phyloP scores from a whole-genome alignment of 1,140 invertebrate genomes.

The Pollicipes pollicipes region DNA sequence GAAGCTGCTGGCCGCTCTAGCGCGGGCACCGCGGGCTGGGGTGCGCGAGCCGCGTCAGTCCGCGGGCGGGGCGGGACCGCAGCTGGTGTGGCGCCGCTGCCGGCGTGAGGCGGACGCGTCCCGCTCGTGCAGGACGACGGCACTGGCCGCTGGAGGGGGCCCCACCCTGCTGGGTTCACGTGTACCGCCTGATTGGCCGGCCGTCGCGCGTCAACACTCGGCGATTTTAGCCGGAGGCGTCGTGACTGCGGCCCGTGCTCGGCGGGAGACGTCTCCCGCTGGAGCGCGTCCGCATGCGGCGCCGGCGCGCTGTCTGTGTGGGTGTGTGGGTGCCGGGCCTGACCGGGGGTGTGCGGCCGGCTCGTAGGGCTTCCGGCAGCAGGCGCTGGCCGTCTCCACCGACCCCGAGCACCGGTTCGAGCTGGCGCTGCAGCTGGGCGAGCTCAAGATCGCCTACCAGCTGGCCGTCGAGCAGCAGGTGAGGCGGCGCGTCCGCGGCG shows the following conservation, averaged over 20 bases:
- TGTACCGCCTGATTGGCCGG: too few species aligned
- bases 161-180: too few species aligned
- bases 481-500: too few species aligned
- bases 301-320: slow-evolving; percentile 89
- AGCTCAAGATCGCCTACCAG: slow-evolving; percentile 60
- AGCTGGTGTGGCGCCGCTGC: too few species aligned
- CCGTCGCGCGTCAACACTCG: too few species aligned
- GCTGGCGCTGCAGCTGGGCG: slow-evolving; percentile 71
- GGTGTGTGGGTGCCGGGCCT: slow-evolving; percentile 88
- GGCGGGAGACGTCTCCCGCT: slow-evolving; percentile 92
- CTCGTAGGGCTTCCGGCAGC: slow-evolving; percentile 97
- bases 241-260: slow-evolving; percentile 99
- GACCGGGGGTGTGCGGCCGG: too few species aligned
- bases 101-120: too few species aligned
- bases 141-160: too few species aligned
- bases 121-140: too few species aligned
- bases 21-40: slow-evolving; percentile 59
- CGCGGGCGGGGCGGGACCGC: too few species aligned
- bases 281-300: slow-evolving; percentile 83
- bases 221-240: too few species aligned
- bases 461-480: slow-evolving; percentile 50
- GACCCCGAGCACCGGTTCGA: slow-evolving; percentile 96
- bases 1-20: too few species aligned
- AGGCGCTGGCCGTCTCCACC: slow-evolving; percentile 88
- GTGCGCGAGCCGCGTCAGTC: slow-evolving; percentile 93